Base-by-base conservation (phyloP, 2,888 invertebrate species). In the Oscheius sp. region DNA sequence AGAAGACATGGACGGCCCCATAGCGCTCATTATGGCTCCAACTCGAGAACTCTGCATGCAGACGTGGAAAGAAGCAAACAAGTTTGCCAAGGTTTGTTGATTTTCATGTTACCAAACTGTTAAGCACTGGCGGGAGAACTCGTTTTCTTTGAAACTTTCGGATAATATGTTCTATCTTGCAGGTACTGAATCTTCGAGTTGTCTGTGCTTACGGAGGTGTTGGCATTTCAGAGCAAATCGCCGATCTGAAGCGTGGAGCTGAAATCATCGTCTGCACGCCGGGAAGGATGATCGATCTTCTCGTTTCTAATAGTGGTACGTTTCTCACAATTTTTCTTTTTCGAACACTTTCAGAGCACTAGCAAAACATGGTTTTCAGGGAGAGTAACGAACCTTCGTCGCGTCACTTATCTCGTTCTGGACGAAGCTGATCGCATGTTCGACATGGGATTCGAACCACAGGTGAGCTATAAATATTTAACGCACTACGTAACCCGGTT, bases 381-480 rank as follows among this genome's bases (percentile, higher is more conserved):
- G 55, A 93, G 96, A 82, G 98, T 99, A 1, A 99, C 99, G 7
- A 99, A 99, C 91, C 91, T 99, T 76, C 92, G 95, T n/a, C 92
- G 99, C 57, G 96, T 96, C 55, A 98, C 98, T 0, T 99, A 97
- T 89, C 93, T 99, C 58, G 99, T 99, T 1, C 91, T 99, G 51
- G 99, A 99, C 90, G 99, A 99, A 90, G 99, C 99, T 0, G 99
- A 99, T 90, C 92, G 99, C 57, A 99, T 99, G 99, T 99, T 99
- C 90, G 99, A 99, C 90, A 97, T 99, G 96, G 89, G 89, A 5
- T 99, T 99, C 89, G 99, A 99, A 90, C 96, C 96, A 0, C 96
- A 96, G 92, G 93, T 93, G 35, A 55, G 33, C 13, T 29, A 33
- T 3, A 47, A 32, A 53, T n/a, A 11, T n/a, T 62, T 51, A 53